These are phyloP conservation scores for Epicauta chinensis DNA, from an alignment of 1,140 invertebrate genomes.

Conservation along the genomic window DNA sequence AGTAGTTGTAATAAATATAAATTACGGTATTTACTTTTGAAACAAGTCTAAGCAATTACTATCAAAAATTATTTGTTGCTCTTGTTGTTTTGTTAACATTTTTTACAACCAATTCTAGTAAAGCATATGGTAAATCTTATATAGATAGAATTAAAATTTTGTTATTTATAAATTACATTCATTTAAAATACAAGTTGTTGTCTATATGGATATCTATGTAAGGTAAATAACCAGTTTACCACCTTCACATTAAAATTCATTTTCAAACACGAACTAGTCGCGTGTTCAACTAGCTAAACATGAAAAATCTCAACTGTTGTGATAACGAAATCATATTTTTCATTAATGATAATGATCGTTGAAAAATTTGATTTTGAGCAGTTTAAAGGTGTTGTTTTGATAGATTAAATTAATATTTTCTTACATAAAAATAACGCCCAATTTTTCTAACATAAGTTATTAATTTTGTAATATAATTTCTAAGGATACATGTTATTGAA, in stretches of 20 bases:
- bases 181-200: constrained; percentile 3
- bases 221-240: constrained; percentile 11
- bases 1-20: constrained; percentile 8
- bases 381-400: no score
- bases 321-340: no score
- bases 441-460: no score
- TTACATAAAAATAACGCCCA: no score
- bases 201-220: constrained; percentile 5
- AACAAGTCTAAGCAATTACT: not conserved
- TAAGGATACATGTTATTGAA: no score
- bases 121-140: no score
- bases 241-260: constrained; percentile 9
- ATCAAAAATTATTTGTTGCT: not conserved
- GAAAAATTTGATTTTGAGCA: no score
- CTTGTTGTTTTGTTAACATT: not conserved
- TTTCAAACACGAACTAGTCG: constrained; percentile 9
- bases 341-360: no score
- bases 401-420: no score
- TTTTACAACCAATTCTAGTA: not conserved
- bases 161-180: no score
- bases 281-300: constrained; percentile 3
- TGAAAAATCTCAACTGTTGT: not conserved
- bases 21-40: constrained; percentile 11
- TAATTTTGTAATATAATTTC: no score
- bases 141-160: no score